These are phyloP conservation scores for Xenopus tropicalis DNA, from an alignment of 2,113 vertebrate species.

Conservation along the genomic window DNA sequence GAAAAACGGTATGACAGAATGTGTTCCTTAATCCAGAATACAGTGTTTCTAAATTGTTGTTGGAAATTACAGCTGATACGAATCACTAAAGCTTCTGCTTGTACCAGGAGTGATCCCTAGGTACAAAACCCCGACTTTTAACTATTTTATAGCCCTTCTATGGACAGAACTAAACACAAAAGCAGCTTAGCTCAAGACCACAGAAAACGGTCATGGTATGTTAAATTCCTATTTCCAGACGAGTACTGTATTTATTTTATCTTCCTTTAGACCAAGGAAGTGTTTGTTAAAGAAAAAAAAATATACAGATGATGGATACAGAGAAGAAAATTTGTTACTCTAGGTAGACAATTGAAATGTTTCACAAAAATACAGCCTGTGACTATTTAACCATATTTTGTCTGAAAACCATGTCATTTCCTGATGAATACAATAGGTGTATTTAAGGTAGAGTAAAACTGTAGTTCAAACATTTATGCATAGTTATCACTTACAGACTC, in stretches of 20 bases:
- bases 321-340: conserved; percentile 23
- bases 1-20: conserved; percentile 66
- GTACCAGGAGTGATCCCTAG: conserved; percentile 27
- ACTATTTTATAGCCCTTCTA: conserved; percentile 35
- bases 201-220: conserved; percentile 3
- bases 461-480: conserved; percentile 50
- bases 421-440: conserved; percentile 49
- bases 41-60: conserved; percentile 72
- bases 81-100: conserved; percentile 49
- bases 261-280: neutral
- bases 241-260: neutral
- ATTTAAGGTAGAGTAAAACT: conserved; percentile 29
- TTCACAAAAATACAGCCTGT: conserved; percentile 48
- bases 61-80: conserved; percentile 54
- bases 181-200: conserved; percentile 31
- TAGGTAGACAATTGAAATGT: conserved; percentile 38
- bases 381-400: conserved; percentile 45
- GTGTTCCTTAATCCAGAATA: conserved; percentile 68
- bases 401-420: conserved; percentile 51
- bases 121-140: conserved; percentile 45
- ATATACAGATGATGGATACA: conserved; percentile 36
- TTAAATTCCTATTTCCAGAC: conserved; percentile 13
- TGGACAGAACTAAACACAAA: conserved; percentile 35
- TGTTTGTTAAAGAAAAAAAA: neutral
- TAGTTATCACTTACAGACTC: conserved; percentile 45